phyloP scores from a whole-genome alignment of 2,797 vertebrate genomes.

The Gallinago solitaria region DNA sequence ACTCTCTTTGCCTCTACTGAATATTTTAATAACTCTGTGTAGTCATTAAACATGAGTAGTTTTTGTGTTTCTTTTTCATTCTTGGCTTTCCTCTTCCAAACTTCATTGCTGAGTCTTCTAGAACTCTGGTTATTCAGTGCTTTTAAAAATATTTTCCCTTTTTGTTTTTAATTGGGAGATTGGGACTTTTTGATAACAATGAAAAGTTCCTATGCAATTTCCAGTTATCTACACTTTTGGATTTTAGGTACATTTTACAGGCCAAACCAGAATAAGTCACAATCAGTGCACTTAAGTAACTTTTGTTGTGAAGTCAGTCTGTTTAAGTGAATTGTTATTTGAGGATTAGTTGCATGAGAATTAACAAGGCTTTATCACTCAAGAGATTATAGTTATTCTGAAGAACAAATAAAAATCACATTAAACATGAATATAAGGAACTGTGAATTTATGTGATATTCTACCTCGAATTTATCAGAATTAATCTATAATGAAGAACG shows the following conservation, averaged over 20 bases:
- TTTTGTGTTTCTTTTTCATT: neutral
- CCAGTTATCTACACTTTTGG: neutral
- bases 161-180: neutral
- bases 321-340: neutral
- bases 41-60: neutral
- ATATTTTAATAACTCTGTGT: neutral
- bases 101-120: neutral
- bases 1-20: neutral
- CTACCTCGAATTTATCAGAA: neutral
- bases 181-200: neutral
- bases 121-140: neutral
- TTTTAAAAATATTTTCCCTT: neutral
- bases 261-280: neutral
- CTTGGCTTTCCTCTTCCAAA: neutral
- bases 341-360: conserved; percentile 9
- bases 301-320: conserved; percentile 4
- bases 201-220: neutral
- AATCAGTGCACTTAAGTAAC: neutral
- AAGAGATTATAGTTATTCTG: neutral
- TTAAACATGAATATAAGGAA: neutral
- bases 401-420: conserved; percentile 20
- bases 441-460: neutral
- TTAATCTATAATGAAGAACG: neutral
- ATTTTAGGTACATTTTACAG: neutral
- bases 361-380: neutral